phyloP scores from a whole-genome alignment of 2,888 invertebrate species.

The Siphlonurus alternatus region DNA sequence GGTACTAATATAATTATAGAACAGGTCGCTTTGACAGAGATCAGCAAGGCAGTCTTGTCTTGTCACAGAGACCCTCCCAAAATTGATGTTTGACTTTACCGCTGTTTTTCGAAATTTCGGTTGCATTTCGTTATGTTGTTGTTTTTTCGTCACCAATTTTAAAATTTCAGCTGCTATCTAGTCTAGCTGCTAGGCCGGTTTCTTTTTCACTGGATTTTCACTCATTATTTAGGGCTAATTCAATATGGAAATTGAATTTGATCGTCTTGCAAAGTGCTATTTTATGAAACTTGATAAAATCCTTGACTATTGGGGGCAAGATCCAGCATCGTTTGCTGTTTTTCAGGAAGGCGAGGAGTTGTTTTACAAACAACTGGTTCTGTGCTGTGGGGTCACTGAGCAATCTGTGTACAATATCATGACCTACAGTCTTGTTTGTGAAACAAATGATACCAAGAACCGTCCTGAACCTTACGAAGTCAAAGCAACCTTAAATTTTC shows the following conservation, averaged over 20 bases:
- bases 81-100: too few species aligned
- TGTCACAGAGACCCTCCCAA: too few species aligned
- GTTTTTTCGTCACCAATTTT: too few species aligned
- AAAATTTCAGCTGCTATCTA: too few species aligned
- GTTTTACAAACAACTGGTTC: neutral
- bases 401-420: neutral
- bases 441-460: neutral
- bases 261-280: neutral
- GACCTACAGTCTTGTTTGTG: neutral
- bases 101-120: too few species aligned
- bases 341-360: neutral
- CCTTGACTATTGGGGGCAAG: neutral
- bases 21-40: too few species aligned
- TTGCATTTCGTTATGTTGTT: too few species aligned
- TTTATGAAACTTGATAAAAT: neutral
- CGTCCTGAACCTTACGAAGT: neutral
- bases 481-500: neutral
- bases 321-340: neutral
- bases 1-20: too few species aligned
- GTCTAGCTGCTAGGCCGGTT: too few species aligned
- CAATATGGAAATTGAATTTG: neutral
- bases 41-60: too few species aligned
- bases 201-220: too few species aligned
- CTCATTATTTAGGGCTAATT: too few species aligned
- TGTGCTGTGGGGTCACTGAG: neutral